These are phyloP conservation scores for Lucifuga dentata DNA, from an alignment of 2,113 vertebrate genomes.

Conservation along the genomic window DNA sequence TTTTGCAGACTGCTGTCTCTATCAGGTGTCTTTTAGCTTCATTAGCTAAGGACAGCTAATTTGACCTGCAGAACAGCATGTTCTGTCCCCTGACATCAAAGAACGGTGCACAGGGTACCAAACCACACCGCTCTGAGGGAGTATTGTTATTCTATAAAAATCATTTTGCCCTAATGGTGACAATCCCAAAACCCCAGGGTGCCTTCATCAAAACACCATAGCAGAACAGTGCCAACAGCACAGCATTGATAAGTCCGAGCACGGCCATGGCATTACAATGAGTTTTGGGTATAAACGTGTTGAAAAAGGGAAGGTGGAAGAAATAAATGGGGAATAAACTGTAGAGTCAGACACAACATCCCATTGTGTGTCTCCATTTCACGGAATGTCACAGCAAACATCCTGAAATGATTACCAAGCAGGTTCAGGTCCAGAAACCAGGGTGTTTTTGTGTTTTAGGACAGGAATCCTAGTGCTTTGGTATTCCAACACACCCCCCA, in stretches of 20 bases:
- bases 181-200: conserved; percentile 41
- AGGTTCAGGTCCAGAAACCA: too few relatives aligned
- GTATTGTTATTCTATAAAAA: conserved; percentile 58
- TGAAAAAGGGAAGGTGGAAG: background rate
- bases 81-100: conserved; percentile 46
- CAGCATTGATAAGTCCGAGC: conserved; percentile 29
- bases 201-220: conserved; percentile 40
- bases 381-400: conserved; percentile 6
- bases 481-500: conserved; percentile 52
- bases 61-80: conserved; percentile 6
- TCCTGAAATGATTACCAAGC: too few relatives aligned
- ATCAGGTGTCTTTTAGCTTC: conserved; percentile 12
- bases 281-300: conserved; percentile 12
- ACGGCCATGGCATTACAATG: conserved; percentile 13
- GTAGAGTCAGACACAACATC: conserved; percentile 4
- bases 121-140: conserved; percentile 24
- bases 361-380: conserved; percentile 1
- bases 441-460: conserved; percentile 22
- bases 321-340: conserved; percentile 6
- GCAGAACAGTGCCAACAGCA: conserved; percentile 10
- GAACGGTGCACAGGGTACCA: conserved; percentile 6
- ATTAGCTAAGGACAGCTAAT: conserved; percentile 30
- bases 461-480: conserved; percentile 42
- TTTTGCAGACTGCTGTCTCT: background rate
- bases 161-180: conserved; percentile 67